These are phyloP conservation scores for Mamestra configurata DNA, from an alignment of 1,140 invertebrate species.

Conservation along the genomic window DNA sequence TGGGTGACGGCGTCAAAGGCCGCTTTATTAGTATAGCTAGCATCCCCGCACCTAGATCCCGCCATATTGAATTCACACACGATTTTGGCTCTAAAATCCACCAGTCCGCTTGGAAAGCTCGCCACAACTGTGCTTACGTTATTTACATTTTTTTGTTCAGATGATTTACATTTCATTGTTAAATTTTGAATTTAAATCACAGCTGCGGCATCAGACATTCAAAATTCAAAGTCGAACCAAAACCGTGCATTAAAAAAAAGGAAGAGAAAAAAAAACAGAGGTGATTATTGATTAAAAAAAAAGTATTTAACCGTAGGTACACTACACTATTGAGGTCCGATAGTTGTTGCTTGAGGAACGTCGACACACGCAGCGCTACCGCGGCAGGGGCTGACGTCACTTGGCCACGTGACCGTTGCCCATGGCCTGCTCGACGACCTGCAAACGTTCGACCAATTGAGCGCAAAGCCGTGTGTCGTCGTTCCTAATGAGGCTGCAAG, in stretches of 20 bases:
- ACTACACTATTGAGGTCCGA: constrained; percentile 86
- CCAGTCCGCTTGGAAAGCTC: constrained; percentile 3
- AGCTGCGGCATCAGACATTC: constrained; percentile 3
- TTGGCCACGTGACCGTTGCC: constrained; percentile 80
- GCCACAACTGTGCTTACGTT: constrained; percentile 8
- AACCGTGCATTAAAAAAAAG: constrained; percentile 43
- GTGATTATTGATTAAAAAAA: constrained; percentile 64
- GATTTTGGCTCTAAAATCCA: constrained; percentile 58
- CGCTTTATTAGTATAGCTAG: constrained; percentile 55
- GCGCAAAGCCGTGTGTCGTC: constrained; percentile 85
- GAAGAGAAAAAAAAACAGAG: constrained; percentile 46
- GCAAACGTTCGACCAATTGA: constrained; percentile 80
- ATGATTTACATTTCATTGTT: no score
- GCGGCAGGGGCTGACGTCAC: constrained; percentile 69
- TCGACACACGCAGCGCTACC: constrained; percentile 82
- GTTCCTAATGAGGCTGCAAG: constrained; percentile 82
- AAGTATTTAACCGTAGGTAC: constrained; percentile 65
- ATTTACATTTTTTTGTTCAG: constrained; percentile 24
- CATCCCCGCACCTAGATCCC: constrained; percentile 57
- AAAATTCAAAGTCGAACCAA: constrained; percentile 35
- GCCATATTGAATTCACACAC: constrained; percentile 38
- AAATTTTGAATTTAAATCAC: not conserved
- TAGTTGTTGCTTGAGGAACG: constrained; percentile 81
- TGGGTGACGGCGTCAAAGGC: constrained; percentile 48
- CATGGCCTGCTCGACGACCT: constrained; percentile 77